Evolutionary conservation across 1,140 invertebrate genomes (phyloP).

Genomic region (Rhynchophorus ferrugineus): DNA sequence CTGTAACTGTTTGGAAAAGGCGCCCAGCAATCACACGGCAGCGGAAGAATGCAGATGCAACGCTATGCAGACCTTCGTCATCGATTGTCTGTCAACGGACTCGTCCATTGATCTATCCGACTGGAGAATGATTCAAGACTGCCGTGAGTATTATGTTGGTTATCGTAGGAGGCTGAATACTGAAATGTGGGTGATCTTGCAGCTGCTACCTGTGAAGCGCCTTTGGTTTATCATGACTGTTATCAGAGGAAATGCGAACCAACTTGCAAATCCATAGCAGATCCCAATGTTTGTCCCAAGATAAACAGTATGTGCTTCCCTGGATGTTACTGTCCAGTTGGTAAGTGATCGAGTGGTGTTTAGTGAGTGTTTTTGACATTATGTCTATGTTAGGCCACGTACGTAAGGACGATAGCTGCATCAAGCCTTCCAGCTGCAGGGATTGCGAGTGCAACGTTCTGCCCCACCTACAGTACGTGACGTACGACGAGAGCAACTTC

Average conservation of each 20-base stretch:
- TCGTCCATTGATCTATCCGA: conserved; percentile 52
- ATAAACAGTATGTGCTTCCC: conserved; percentile 62
- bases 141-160: conserved; percentile 53
- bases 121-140: conserved; percentile 64
- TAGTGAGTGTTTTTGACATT: too few relatives aligned
- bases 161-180: too few relatives aligned
- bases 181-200: too few relatives aligned
- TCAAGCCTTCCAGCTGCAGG: conserved; percentile 61
- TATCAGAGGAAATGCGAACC: conserved; percentile 65
- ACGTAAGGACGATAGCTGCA: conserved; percentile 58
- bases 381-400: conserved; percentile 49
- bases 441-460: conserved; percentile 72
- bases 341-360: conserved; percentile 33
- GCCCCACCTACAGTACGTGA: conserved; percentile 62
- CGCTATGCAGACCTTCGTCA: conserved; percentile 58
- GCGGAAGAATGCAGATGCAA: conserved; percentile 58
- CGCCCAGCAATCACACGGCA: conserved; percentile 38
- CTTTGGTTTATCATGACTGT: conserved; percentile 71
- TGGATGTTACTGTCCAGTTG: conserved; percentile 78
- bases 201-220: conserved; percentile 61
- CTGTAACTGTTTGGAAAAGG: conserved; percentile 56
- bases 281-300: conserved; percentile 51
- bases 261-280: conserved; percentile 56
- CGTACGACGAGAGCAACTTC: conserved; percentile 65
- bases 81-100: conserved; percentile 59